Percentiles rank a stretch among this genome's conserved stretches.
phyloP scores from a whole-genome alignment of 2,797 vertebrate species.

The Myotis daubentonii region DNA sequence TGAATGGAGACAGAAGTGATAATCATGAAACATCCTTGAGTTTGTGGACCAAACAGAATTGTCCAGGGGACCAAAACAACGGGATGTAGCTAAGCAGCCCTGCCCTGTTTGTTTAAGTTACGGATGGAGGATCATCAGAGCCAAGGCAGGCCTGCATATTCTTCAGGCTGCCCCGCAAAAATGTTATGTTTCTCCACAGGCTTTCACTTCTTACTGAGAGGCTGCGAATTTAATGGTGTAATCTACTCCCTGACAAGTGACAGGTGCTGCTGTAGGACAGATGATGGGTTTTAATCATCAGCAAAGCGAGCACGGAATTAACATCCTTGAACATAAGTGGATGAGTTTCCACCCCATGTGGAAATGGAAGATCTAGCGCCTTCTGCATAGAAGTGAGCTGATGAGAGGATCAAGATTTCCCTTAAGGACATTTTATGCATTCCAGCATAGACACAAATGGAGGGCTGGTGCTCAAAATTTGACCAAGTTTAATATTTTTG shows the following conservation, averaged over 20 bases:
- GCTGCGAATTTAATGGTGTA: constrained; percentile 27
- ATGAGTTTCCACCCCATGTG: neutral
- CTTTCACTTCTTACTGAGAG: neutral
- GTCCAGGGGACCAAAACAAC: neutral
- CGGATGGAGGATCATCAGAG: neutral
- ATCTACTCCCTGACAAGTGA: neutral
- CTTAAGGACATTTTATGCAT: neutral
- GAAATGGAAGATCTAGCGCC: neutral
- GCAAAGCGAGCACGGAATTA: neutral
- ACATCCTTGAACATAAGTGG: constrained; percentile 5
- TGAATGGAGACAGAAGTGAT: neutral
- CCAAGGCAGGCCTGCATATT: neutral
- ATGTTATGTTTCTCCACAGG: neutral
- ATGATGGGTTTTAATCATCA: constrained; percentile 33
- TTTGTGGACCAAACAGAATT: neutral
- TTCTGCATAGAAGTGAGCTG: neutral
- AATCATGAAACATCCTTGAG: neutral
- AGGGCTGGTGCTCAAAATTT: neutral
- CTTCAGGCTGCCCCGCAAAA: neutral
- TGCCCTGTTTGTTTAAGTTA: neutral
- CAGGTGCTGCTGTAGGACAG: neutral
- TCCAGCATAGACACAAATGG: neutral
- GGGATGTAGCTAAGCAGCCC: neutral
- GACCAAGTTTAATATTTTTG: constrained; percentile 23
- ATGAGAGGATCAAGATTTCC: neutral